Conservation (phyloP, 2,888 invertebrate species). For the Zhengitettix transpicula region DNA sequence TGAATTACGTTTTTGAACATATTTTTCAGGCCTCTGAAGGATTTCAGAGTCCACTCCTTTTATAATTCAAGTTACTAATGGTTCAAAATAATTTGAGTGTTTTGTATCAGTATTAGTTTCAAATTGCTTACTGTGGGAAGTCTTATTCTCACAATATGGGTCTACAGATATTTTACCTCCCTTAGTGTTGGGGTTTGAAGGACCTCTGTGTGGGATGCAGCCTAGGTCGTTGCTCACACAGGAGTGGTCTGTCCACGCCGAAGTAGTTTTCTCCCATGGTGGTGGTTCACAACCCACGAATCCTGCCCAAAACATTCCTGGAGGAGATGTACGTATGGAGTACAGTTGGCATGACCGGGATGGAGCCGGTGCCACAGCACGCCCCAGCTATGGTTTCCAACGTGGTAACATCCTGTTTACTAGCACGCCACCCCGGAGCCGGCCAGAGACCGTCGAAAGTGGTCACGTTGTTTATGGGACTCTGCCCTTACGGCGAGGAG, state of each 20-base stretch:
- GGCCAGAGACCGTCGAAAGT: neutral
- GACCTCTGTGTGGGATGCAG: too few species aligned
- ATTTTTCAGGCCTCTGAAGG: too few species aligned
- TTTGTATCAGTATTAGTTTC: too few species aligned
- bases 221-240: conserved; percentile 23
- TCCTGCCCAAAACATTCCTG: conserved; percentile 27
- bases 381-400: conserved; percentile 27
- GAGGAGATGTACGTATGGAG: conserved; percentile 33
- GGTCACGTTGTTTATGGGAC: conserved; percentile 18
- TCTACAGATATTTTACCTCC: too few species aligned
- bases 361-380: conserved; percentile 5
- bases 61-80: too few species aligned
- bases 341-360: conserved; percentile 26
- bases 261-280: conserved; percentile 40
- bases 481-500: conserved; percentile 20
- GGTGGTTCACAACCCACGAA: conserved; percentile 12
- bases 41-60: too few species aligned
- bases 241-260: conserved; percentile 53
- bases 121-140: too few species aligned
- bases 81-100: too few species aligned
- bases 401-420: conserved; percentile 36
- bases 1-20: too few species aligned
- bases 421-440: conserved; percentile 26
- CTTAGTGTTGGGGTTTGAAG: too few species aligned
- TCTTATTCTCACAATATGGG: too few species aligned